phyloP scores from a whole-genome alignment of 1,140 invertebrate species.

The Chrysomallon squamiferum region DNA sequence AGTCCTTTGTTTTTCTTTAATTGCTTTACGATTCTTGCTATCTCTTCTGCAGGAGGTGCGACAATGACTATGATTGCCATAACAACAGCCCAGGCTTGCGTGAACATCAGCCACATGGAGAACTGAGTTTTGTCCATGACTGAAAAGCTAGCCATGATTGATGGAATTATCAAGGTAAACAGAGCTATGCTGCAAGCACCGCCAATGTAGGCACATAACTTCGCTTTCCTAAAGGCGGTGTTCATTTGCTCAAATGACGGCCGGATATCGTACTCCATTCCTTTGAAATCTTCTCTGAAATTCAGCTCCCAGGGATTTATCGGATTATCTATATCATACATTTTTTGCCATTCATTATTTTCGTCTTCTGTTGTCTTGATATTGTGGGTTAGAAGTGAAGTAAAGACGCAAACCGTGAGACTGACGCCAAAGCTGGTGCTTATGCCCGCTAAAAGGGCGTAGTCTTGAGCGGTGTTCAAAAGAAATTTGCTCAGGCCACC shows the following conservation, averaged over 20 bases:
- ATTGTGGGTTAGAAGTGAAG: conserved; percentile 54
- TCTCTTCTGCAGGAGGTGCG: conserved; percentile 52
- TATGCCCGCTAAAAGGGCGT: conserved; percentile 62
- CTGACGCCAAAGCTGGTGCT: conserved; percentile 56
- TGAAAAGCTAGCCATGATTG: conserved; percentile 50
- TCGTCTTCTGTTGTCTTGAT: conserved; percentile 41
- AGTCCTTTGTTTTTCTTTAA: conserved; percentile 38
- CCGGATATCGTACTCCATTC: conserved; percentile 49
- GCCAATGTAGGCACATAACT: conserved; percentile 50
- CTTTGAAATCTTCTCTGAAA: conserved; percentile 56
- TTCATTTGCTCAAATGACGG: conserved; percentile 58
- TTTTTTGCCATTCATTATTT: conserved; percentile 61
- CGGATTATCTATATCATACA: conserved; percentile 64
- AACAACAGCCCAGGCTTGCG: conserved; percentile 51
- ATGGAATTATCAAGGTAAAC: conserved; percentile 54
- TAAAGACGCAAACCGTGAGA: conserved; percentile 51
- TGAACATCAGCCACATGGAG: conserved; percentile 55
- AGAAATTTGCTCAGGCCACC: conserved; percentile 58
- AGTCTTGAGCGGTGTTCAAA: conserved; percentile 60
- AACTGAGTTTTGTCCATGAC: conserved; percentile 53
- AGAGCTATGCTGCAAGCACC: conserved; percentile 46
- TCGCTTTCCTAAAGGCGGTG: conserved; percentile 49
- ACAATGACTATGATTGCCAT: conserved; percentile 56
- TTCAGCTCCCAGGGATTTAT: conserved; percentile 63
- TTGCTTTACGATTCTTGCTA: conserved; percentile 49